Evolutionary conservation across 2,113 vertebrate genomes (phyloP).

Genomic region (Bambusicola thoracicus): DNA sequence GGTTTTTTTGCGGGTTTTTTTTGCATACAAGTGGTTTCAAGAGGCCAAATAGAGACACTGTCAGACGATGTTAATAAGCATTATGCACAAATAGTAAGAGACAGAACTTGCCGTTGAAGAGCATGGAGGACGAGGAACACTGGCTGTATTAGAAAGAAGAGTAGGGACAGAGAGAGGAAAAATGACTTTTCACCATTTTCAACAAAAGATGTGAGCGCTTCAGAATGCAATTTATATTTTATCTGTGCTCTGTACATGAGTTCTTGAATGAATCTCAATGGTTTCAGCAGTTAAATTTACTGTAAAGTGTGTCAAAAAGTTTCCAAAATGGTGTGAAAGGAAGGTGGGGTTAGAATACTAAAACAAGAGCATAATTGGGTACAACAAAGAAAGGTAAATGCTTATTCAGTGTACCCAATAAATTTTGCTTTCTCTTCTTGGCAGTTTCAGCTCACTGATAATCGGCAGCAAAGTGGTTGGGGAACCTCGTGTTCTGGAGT

Average conservation of each 20-base stretch:
- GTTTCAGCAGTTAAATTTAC: neutral
- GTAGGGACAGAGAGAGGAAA: neutral
- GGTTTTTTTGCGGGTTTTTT: neutral
- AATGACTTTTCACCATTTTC: neutral
- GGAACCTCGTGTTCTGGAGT: neutral
- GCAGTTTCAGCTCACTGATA: neutral
- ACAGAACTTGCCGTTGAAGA: neutral
- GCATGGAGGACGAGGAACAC: neutral
- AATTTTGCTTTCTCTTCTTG: rapidly evolving
- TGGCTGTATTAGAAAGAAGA: neutral
- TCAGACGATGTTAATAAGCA: neutral
- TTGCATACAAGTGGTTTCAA: neutral
- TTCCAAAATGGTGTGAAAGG: neutral
- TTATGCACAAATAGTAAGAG: neutral
- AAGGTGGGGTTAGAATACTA: neutral
- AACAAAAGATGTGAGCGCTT: neutral
- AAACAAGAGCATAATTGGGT: neutral
- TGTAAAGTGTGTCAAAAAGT: neutral
- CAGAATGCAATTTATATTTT: neutral
- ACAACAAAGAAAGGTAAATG: neutral
- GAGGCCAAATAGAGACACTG: neutral
- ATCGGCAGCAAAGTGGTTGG: neutral
- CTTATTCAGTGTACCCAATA: neutral
- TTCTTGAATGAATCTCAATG: neutral
- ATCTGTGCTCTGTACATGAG: neutral